Evolutionary conservation across 2,888 invertebrate species (phyloP).

Genomic region (Agrochola litura): DNA sequence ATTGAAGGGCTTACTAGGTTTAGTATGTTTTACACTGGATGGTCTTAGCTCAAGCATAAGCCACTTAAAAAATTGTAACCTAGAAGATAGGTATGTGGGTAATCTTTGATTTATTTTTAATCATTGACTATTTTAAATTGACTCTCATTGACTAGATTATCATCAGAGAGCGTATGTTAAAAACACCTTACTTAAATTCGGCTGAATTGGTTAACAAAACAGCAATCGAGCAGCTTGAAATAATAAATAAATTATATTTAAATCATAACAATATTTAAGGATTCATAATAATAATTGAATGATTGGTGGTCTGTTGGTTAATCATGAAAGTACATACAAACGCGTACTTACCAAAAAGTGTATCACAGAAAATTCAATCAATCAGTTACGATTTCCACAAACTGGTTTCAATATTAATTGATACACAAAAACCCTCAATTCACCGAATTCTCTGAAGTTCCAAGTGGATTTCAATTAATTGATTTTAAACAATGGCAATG

Average conservation of each 20-base stretch:
- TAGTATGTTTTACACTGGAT: background rate
- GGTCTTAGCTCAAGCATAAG: background rate
- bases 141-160: background rate
- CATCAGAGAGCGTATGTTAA: background rate
- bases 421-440: background rate
- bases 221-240: background rate
- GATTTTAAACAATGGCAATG: background rate
- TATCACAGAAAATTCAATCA: constrained; percentile 19
- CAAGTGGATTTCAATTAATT: constrained; percentile 2
- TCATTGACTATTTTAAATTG: background rate
- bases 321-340: background rate
- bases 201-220: background rate
- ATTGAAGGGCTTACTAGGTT: background rate
- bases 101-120: background rate
- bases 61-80: background rate
- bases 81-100: background rate
- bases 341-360: background rate
- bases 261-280: constrained; percentile 5
- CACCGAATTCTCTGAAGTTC: constrained; percentile 9
- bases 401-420: constrained; percentile 22
- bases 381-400: background rate
- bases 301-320: background rate
- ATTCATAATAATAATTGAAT: background rate
- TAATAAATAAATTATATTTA: background rate
- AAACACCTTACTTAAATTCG: too few species aligned